Conservation (phyloP, 2,113 vertebrate genomes). For the Lampris incognitus region DNA sequence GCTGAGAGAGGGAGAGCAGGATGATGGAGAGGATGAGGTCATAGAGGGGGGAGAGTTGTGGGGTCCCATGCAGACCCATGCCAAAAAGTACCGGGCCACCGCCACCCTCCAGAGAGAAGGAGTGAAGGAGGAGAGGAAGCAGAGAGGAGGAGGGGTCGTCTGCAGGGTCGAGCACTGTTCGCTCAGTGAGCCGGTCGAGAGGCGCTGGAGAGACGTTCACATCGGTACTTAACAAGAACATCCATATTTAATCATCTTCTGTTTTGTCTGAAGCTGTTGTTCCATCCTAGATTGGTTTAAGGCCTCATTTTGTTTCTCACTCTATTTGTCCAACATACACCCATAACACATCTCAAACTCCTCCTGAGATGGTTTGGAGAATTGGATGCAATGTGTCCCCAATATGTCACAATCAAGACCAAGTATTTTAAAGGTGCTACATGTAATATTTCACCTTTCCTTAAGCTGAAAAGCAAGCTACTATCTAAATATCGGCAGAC, state of each 20-base stretch:
- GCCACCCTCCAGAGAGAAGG: conserved; percentile 61
- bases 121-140: conserved; percentile 44
- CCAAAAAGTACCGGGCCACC: conserved; percentile 68
- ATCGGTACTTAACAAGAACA: conserved; percentile 65
- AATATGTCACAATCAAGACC: too few species aligned
- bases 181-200: conserved; percentile 74
- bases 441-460: too few species aligned
- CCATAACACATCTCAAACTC: too few species aligned
- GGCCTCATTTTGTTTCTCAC: too few species aligned
- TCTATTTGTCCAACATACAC: too few species aligned
- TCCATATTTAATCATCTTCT: not conserved
- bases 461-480: too few species aligned
- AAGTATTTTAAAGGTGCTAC: too few species aligned
- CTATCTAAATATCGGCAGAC: too few species aligned
- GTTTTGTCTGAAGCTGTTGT: not conserved
- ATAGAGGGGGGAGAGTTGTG: conserved; percentile 74
- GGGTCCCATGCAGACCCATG: conserved; percentile 76
- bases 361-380: too few species aligned
- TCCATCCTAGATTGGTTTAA: not conserved
- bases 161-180: conserved; percentile 82
- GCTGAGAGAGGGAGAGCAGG: conserved; percentile 60
- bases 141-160: conserved; percentile 61
- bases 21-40: conserved; percentile 73
- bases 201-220: conserved; percentile 68
- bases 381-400: too few species aligned